Percentiles rank a stretch among this genome's conserved stretches.
Conservation (phyloP, 30 jellyfish, hydroid and myxozoan genomes). For the Pseudorhiza aurosa region DNA sequence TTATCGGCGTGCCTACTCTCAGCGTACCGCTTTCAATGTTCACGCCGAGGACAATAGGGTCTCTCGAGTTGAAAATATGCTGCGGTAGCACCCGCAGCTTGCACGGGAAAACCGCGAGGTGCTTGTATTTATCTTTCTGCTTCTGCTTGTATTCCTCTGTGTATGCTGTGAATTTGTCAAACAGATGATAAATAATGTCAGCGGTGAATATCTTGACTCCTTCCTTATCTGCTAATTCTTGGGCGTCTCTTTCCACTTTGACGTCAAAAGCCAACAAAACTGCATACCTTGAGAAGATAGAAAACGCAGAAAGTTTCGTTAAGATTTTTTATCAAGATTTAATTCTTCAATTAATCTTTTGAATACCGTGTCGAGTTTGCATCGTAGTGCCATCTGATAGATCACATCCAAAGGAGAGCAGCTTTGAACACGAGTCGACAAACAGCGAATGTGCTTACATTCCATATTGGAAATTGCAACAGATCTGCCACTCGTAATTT, state of each 20-base stretch:
- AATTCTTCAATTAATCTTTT: no score
- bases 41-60: slow-evolving; percentile 98
- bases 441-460: no score
- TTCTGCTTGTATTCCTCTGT: slow-evolving; percentile 94
- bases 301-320: not conserved
- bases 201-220: slow-evolving; percentile 96
- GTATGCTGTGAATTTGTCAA: slow-evolving; percentile 93
- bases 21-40: slow-evolving; percentile 92
- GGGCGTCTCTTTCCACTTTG: slow-evolving; percentile 97
- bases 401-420: no score
- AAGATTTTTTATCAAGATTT: not conserved
- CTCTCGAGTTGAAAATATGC: slow-evolving; percentile 95
- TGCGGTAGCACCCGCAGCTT: slow-evolving; percentile 91
- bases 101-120: slow-evolving; percentile 97
- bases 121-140: slow-evolving; percentile 84
- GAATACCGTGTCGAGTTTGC: no score
- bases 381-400: no score
- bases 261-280: slow-evolving; percentile 98
- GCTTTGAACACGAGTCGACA: no score
- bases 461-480: no score
- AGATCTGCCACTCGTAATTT: no score
- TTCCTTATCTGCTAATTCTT: slow-evolving; percentile 91
- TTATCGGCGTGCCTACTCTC: slow-evolving; percentile 92
- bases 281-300: slow-evolving; percentile 77
- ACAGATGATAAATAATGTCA: slow-evolving; percentile 96